Conservation (phyloP, 2,888 invertebrate species). For the Diarsia rubi region DNA sequence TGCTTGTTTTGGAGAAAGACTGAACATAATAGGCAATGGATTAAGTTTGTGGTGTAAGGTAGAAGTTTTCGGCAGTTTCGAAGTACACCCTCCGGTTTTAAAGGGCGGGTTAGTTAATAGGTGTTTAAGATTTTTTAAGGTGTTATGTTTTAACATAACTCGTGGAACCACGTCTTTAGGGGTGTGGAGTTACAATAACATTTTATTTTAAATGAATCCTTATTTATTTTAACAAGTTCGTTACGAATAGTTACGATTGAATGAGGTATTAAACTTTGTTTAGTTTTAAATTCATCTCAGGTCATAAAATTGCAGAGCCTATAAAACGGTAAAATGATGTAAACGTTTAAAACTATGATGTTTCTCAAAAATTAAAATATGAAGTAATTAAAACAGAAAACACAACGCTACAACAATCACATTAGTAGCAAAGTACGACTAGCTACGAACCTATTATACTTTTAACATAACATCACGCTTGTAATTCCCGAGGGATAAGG, state of each 20-base stretch:
- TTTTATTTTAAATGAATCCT: constrained; percentile 32
- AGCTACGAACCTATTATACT: not conserved
- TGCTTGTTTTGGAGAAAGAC: rapidly evolving
- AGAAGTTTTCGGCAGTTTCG: not conserved
- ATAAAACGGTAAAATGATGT: constrained; percentile 19
- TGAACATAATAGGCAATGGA: constrained; percentile 21
- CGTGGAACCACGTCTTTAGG: constrained; percentile 64
- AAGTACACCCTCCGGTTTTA: constrained; percentile 22
- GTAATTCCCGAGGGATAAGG: too few relatives aligned
- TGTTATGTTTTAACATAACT: constrained; percentile 62
- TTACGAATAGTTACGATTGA: constrained; percentile 52
- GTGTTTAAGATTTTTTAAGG: constrained; percentile 76
- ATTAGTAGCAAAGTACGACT: not conserved
- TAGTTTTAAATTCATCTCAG: constrained; percentile 36
- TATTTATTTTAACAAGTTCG: constrained; percentile 59
- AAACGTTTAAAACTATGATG: not conserved
- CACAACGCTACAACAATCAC: not conserved
- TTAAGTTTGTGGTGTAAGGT: not conserved
- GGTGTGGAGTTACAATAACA: constrained; percentile 53
- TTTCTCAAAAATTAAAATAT: not conserved
- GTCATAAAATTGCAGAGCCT: constrained; percentile 16
- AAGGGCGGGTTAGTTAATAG: constrained; percentile 73
- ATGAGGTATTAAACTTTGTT: constrained; percentile 37
- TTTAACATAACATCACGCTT: too few relatives aligned
- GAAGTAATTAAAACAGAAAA: not conserved